Evolutionary conservation across 2,888 invertebrate genomes (phyloP), one percentile per base, ranked within the genome.

Genomic region (Muschampia plurimacula): DNA sequence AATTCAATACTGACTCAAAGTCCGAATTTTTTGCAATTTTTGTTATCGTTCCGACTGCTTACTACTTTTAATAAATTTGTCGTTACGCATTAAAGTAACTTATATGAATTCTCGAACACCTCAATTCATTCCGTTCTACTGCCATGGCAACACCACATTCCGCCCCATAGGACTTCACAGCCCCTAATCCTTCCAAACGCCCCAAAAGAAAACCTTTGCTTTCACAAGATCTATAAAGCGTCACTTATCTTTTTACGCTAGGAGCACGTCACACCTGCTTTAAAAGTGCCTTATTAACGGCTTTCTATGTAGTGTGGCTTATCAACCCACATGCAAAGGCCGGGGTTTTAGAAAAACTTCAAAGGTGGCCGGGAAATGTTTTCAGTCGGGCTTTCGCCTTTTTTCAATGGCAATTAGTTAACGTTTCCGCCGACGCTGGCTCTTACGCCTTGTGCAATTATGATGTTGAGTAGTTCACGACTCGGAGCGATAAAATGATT

Each of bases 331-430:
- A 85, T 82, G 84, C 86, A 83, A 89, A 90, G 87, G 87, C 85
- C 85, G 80, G 79, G 79, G 79, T 88, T 83, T 83, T 80, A 85
- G 89, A 90, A 90, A 89, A 89, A 92, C 90, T 88, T 93, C 93
- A 94, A 94, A 93, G 91, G 85, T 81, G 80, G 83, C 80, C 81
- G 84, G 86, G 86, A 87, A 92, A 92, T 91, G 92, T 93, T 93
- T 92, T 91, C 89, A 90, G 91, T 86, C 88, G 90, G 91, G 87
- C 82, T 94, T 93, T 94, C 95, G 92, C 95, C 95, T 95, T 95
- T 95, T 93, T 93, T 94, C 90, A 95, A 95, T 95, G 94, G 95
- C 95, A 95, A 95, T 95, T 95, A 95, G 94, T 94, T 90, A 89
- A 89, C 89, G 89, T 88, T 90, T 86, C 86, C 83, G 84, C 83